Evolutionary conservation across 2,797 vertebrate species (phyloP).

Genomic region (Eremophila alpestris): DNA sequence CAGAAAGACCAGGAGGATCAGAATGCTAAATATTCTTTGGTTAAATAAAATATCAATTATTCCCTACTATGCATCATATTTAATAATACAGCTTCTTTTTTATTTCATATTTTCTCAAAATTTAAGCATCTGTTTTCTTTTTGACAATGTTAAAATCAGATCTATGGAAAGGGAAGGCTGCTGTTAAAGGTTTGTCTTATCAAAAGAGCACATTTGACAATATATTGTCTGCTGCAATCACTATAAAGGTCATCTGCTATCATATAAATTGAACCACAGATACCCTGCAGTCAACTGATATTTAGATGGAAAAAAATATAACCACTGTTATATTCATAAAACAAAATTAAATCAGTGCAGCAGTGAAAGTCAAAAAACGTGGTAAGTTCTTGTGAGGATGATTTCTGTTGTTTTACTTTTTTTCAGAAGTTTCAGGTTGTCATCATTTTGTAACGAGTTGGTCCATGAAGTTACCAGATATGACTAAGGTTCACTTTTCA

Average conservation of each 20-base stretch:
- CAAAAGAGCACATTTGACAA: background rate
- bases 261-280: background rate
- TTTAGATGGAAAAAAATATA: background rate
- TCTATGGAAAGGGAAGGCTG: background rate
- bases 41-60: background rate
- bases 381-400: background rate
- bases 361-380: background rate
- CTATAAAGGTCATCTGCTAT: background rate
- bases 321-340: background rate
- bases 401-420: background rate
- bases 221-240: background rate
- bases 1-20: background rate
- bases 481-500: background rate
- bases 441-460: background rate
- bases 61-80: background rate
- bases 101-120: background rate
- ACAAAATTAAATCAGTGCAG: background rate
- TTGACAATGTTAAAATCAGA: background rate
- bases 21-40: background rate
- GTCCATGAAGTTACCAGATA: background rate
- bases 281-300: background rate
- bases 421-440: background rate
- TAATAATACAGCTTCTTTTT: background rate
- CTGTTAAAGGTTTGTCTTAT: background rate
- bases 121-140: background rate